Percentiles rank a stretch among this genome's conserved stretches.
phyloP scores from a whole-genome alignment of 2,888 invertebrate genomes.

The Folsomia manolachei region DNA sequence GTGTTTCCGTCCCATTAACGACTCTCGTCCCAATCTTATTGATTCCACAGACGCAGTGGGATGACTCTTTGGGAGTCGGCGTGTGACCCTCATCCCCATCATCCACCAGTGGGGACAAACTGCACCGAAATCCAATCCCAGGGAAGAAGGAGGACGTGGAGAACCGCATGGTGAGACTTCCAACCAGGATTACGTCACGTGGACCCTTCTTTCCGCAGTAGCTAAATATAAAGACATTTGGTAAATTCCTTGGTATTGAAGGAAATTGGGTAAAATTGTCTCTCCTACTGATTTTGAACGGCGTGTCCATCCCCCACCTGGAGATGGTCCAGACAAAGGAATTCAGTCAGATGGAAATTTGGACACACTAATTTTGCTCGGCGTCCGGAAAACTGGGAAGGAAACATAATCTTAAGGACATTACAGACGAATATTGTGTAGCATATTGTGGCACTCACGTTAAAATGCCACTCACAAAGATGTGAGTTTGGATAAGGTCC shows the following conservation, averaged over 20 bases:
- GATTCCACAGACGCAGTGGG: conserved; percentile 38
- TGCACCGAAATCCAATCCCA: conserved; percentile 40
- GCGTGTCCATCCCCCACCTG: conserved; percentile 33
- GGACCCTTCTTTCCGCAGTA: conserved; percentile 39
- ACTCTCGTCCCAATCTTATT: conserved; percentile 27
- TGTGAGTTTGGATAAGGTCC: conserved; percentile 38
- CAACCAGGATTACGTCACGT: conserved; percentile 13
- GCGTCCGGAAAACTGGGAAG: conserved; percentile 12
- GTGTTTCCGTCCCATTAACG: conserved; percentile 34
- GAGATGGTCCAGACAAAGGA: conserved; percentile 44
- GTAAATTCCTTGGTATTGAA: neutral
- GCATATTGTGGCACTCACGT: too few species aligned
- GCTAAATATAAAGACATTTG: conserved; percentile 10
- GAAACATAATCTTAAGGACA: too few species aligned
- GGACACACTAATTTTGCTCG: conserved; percentile 24
- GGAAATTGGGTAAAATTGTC: too few species aligned
- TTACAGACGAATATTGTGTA: too few species aligned
- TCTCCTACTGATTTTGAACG: neutral
- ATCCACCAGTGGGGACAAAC: conserved; percentile 6
- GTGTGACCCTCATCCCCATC: neutral
- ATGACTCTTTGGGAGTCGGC: neutral
- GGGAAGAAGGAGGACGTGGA: conserved; percentile 36
- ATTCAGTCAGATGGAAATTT: conserved; percentile 40
- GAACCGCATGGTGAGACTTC: conserved; percentile 34
- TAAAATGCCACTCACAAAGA: conserved; percentile 44